Percentiles rank a stretch among this genome's conserved stretches.
Evolutionary conservation across 1,140 invertebrate species (phyloP).

Genomic region (Bombus breviceps): DNA sequence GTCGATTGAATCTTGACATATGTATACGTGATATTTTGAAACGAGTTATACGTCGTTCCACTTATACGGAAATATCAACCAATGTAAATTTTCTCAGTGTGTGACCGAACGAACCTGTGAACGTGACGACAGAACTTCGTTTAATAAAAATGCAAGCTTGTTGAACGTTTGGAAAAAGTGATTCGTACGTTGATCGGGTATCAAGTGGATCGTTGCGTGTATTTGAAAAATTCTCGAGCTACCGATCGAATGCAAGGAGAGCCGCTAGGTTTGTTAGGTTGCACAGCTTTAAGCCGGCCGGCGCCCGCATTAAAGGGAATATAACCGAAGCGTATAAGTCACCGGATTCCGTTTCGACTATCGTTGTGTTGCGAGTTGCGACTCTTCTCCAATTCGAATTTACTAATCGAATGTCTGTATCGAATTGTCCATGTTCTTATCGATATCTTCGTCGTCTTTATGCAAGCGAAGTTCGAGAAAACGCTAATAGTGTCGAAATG

Average conservation of each 20-base stretch:
- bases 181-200: background rate
- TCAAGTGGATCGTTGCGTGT: background rate
- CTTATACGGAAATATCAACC: background rate
- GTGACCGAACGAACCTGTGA: background rate
- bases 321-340: conserved; percentile 68
- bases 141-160: background rate
- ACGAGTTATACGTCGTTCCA: background rate
- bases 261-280: conserved; percentile 9
- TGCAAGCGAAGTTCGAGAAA: background rate
- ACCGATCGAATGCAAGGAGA: conserved; percentile 61
- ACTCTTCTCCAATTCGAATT: background rate
- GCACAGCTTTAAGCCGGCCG: conserved; percentile 78
- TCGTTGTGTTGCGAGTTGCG: background rate
- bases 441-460: background rate
- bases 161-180: background rate
- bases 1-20: conserved; percentile 35
- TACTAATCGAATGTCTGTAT: background rate
- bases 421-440: background rate
- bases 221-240: conserved; percentile 12
- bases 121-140: background rate
- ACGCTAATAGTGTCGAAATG: background rate
- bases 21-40: conserved; percentile 20
- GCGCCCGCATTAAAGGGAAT: conserved; percentile 80
- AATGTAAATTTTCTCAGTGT: background rate
- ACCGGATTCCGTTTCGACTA: background rate